Evolutionary conservation across 2,888 invertebrate species (phyloP), one percentile per base, ranked within the genome.

Genomic region (Julus scanicus): DNA sequence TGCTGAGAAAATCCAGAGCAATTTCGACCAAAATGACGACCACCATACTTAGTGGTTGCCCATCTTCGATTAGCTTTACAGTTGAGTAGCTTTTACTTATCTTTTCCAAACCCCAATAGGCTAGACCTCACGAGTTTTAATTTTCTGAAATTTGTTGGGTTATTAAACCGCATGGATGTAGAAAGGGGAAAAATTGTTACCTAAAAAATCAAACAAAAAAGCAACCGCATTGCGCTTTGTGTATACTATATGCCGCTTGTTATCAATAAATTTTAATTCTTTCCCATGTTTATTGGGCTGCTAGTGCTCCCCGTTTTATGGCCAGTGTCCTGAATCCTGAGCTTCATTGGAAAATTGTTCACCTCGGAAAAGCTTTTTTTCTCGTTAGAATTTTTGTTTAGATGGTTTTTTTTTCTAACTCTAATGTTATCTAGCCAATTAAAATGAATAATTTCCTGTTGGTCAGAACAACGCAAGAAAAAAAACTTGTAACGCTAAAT

Each of bases 231-330:
- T 80, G 29, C 80, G 37, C 80, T 80, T 80, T 80, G 80, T 15
- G 37, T 8, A 80, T 29, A 9, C 80, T n/a, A n/a, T 29, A 80
- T 80, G 80, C 80, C 37, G 80, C 80, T 80, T 80, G 80, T 80
- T 80, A 44, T 44, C 44, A 44, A 44, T 44, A 80, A 80, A 80
- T 80, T 80, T 15, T 29, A 29, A 63, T 80, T 37, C 9, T 2
- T 80, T 80, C 13, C 80, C 37, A 80, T 80, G 29, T 80, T 37
- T 80, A 80, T 80, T 80, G 80, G 80, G 80, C 71, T 71, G 29
- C 71, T 29, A 71, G 29, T 71, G 11, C 80, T 37, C 80, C 80
- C 37, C 13, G 80, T 80, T 80, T 80, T 80, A 80, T 80, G 11
- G 80, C 37, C 37, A 9, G 15, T 29, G 80, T 80, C 80, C 80